These are phyloP conservation scores for Neodiprion pinetum DNA, from an alignment of 1,140 invertebrate species.

Conservation along the genomic window DNA sequence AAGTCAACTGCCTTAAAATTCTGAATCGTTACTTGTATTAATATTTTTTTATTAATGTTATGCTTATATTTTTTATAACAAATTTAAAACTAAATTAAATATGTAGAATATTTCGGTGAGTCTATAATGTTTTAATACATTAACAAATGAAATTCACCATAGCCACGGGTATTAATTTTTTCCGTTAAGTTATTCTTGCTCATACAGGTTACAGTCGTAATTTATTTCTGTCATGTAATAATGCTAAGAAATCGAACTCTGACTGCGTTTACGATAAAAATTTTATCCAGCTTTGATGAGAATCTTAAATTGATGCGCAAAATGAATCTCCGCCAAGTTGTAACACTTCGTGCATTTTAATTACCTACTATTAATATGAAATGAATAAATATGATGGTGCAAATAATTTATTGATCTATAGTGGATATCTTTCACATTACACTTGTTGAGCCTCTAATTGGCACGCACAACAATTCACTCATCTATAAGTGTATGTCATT, in stretches of 20 bases:
- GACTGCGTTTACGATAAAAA: not conserved
- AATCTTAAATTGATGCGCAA: not conserved
- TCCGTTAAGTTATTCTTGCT: not conserved
- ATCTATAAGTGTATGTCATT: not conserved
- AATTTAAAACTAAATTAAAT: not conserved
- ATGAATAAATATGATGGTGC: not conserved
- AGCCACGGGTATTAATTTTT: no score
- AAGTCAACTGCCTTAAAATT: not conserved
- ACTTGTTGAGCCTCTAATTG: not conserved
- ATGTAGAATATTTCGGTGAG: no score
- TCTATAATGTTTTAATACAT: no score
- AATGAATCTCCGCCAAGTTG: slow-evolving; percentile 2
- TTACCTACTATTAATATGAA: slow-evolving; percentile 5
- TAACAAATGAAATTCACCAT: no score
- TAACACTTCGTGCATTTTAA: slow-evolving; percentile 4
- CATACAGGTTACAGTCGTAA: no score
- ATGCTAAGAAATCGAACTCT: not conserved
- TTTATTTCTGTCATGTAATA: no score
- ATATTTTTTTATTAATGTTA: not conserved
- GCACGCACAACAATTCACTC: slow-evolving; percentile 10
- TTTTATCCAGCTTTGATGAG: not conserved
- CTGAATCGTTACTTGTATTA: not conserved
- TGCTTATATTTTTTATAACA: slow-evolving; percentile 3
- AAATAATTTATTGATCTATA: not conserved
- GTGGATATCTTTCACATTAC: not conserved